Conservation (phyloP, 2,113 vertebrate genomes). For the Panthera tigris region DNA sequence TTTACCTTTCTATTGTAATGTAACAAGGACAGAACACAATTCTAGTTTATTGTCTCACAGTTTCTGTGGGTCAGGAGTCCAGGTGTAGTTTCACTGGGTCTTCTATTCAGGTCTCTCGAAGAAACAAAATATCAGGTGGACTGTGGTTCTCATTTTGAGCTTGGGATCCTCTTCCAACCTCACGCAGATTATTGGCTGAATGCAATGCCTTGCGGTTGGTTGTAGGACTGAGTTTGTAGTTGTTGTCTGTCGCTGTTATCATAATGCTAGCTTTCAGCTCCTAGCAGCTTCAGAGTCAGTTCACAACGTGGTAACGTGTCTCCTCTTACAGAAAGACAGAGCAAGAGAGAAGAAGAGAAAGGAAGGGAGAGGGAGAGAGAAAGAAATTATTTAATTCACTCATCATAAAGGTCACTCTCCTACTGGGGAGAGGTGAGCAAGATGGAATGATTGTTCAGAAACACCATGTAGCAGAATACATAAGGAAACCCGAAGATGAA, state of each 20-base stretch:
- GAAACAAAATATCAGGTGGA: background rate
- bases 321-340: background rate
- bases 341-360: background rate
- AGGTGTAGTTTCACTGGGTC: fast-evolving
- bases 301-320: background rate
- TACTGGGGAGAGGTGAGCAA: background rate
- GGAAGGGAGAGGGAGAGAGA: background rate
- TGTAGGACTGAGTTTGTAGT: background rate
- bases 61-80: background rate
- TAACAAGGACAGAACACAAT: background rate
- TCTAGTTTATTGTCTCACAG: background rate
- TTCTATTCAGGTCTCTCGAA: background rate
- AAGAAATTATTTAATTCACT: background rate
- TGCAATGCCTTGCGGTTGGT: background rate
- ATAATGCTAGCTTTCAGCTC: background rate
- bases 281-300: background rate
- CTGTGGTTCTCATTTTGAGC: background rate
- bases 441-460: background rate
- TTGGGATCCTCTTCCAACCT: background rate
- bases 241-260: background rate
- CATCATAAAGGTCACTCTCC: background rate
- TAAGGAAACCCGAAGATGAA: background rate
- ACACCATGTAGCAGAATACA: background rate
- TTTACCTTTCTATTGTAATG: background rate
- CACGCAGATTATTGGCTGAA: background rate